These are phyloP conservation scores for Anthoscopus minutus DNA, from an alignment of 2,113 vertebrate species.

Conservation along the genomic window DNA sequence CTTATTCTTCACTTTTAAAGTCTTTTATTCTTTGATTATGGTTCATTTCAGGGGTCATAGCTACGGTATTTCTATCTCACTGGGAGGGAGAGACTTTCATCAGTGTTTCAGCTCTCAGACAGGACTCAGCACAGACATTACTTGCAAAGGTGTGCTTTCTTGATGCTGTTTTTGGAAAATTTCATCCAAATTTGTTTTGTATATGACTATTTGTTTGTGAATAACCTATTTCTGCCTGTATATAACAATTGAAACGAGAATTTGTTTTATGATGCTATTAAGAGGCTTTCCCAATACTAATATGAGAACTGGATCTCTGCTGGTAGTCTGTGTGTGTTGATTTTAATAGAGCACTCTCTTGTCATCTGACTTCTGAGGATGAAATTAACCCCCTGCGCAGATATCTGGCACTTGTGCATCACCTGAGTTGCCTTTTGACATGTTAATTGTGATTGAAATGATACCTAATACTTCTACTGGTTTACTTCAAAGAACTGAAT, in stretches of 20 bases:
- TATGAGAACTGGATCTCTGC: background rate
- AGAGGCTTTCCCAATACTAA: background rate
- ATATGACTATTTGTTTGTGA: background rate
- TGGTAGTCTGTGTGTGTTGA: background rate
- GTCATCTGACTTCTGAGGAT: background rate
- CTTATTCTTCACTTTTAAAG: background rate
- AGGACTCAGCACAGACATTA: background rate
- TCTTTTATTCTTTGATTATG: background rate
- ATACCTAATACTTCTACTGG: background rate
- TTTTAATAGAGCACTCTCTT: slow-evolving; percentile 13
- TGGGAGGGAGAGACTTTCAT: background rate
- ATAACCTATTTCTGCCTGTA: background rate
- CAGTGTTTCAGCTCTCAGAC: background rate
- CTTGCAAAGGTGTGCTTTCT: background rate
- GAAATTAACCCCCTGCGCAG: slow-evolving; percentile 41
- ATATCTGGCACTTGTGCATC: slow-evolving; percentile 12
- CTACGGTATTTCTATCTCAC: background rate
- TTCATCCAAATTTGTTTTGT: background rate
- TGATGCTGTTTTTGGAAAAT: background rate
- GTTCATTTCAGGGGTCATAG: background rate
- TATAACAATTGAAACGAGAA: background rate
- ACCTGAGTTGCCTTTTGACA: slow-evolving; percentile 11
- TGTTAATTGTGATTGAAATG: slow-evolving; percentile 21
- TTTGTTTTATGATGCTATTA: background rate
- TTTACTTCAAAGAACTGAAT: slow-evolving; percentile 4